These are phyloP conservation scores for Hormaphis cornu DNA, from an alignment of 1,140 invertebrate genomes.

Conservation along the genomic window DNA sequence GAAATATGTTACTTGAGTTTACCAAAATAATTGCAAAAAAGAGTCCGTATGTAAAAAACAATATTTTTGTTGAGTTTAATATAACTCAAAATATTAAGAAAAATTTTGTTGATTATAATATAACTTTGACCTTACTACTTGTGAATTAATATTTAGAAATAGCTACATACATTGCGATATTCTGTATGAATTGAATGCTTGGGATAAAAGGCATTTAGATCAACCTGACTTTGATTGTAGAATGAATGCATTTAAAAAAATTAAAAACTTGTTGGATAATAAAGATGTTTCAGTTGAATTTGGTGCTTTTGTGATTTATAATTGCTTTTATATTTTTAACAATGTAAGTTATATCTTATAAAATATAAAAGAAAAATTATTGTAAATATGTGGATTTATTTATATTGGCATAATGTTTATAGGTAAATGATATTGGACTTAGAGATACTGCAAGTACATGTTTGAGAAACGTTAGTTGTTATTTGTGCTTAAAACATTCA, in stretches of 20 bases:
- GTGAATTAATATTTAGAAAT: neutral
- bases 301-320: slow-evolving; percentile 64
- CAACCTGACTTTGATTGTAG: slow-evolving; percentile 82
- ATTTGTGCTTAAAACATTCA: slow-evolving; percentile 44
- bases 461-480: slow-evolving; percentile 54
- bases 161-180: slow-evolving; percentile 34
- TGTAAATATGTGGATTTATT: neutral
- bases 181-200: slow-evolving; percentile 62
- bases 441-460: slow-evolving; percentile 66
- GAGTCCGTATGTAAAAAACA: slow-evolving; percentile 15
- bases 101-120: too few species aligned
- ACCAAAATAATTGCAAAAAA: slow-evolving; percentile 22
- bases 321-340: slow-evolving; percentile 68
- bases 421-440: slow-evolving; percentile 71
- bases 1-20: slow-evolving; percentile 45
- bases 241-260: slow-evolving; percentile 58
- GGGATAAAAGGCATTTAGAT: slow-evolving; percentile 73
- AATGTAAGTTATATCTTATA: slow-evolving; percentile 43
- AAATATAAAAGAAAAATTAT: neutral
- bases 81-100: too few species aligned
- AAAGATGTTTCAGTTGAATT: slow-evolving; percentile 53
- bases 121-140: neutral
- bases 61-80: too few species aligned
- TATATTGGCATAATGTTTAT: slow-evolving; percentile 30
- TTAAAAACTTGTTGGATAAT: slow-evolving; percentile 51